These are phyloP conservation scores for Acanthiza pusilla DNA, from an alignment of 2,797 vertebrate genomes.

Conservation along the genomic window DNA sequence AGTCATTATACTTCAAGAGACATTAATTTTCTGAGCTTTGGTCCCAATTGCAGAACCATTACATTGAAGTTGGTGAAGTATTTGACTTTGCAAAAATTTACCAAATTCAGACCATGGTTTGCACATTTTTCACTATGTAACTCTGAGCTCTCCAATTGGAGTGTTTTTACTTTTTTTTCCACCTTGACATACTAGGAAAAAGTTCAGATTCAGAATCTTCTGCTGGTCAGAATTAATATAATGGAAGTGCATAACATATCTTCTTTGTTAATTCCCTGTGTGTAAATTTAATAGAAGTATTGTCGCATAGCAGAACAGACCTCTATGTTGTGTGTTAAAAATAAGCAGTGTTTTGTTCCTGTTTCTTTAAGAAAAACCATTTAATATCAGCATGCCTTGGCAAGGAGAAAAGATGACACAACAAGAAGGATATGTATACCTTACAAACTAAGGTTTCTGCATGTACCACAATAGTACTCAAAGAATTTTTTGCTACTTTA, in stretches of 20 bases:
- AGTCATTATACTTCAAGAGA: not conserved
- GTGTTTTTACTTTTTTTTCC: not conserved
- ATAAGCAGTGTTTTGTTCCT: not conserved
- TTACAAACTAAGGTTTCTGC: not conserved
- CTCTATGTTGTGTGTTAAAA: not conserved
- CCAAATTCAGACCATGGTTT: not conserved
- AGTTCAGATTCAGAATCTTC: not conserved
- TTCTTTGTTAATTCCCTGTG: not conserved
- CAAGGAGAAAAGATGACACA: not conserved
- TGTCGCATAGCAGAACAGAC: not conserved
- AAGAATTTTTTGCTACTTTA: not conserved
- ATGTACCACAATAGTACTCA: not conserved
- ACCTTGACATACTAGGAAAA: not conserved
- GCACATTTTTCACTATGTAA: not conserved
- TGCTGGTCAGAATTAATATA: not conserved
- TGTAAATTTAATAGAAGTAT: not conserved
- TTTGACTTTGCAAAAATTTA: not conserved
- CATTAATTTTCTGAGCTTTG: not conserved
- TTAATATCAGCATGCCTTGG: not conserved
- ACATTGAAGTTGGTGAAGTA: not conserved
- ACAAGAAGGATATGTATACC: not conserved
- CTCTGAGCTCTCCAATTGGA: not conserved
- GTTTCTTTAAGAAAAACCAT: not conserved
- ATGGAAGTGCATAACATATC: not conserved
- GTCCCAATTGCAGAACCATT: not conserved